Base-by-base conservation (phyloP, 1,140 invertebrate genomes). In the Aphidius ervi region DNA sequence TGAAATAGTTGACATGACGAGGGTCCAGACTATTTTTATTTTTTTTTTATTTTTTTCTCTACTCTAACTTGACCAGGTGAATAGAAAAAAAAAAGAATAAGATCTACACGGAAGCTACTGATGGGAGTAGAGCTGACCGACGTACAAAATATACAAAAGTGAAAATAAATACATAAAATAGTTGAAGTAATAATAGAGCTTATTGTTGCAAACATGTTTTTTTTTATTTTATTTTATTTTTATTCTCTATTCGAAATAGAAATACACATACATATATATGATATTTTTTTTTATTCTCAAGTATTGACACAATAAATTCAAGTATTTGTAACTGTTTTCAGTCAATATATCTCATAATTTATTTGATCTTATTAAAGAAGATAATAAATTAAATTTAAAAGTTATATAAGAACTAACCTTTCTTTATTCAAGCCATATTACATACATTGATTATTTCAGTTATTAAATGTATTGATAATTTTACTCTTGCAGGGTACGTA, bases 181-280 rank as follows among this genome's bases (percentile, higher is more conserved):
- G 16, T 69, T 72, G 77, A 78, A 71, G 72, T 77, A 70, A 74
- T 77, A 78, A 79, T 77, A 71, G 75, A 64, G 40, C 65, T 73
- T 66, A 76, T 80, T 80, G 78, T 80, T 80, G 76, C 63, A 73
- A 76, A 77, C 71, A 72, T 80, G 78, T 80, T 80, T 78, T 77
- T 77, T 77, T 73, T 16, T 16, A 65, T 56, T 60, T 62, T 62
- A 62, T 65, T 61, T 61, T 48, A 20, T 47, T 45, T 10, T 16
- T 16, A 16, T 16, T 16, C 16, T 16, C 16, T 16, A 16, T 16
- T 16, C 16, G 16, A 16, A 16, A 16, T 1, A 16, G 16, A 16
- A 10, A 16, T 39, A 45, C 6, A 23, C 41, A 54, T 40, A 37
- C 52, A 37, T 54, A 42, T 54, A 54, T 31, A 37, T 9, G 20